A percentile compares a stretch with the other conserved stretches of the same genome.
These are phyloP conservation scores for Eupelmus urozonus DNA, from an alignment of 2,888 invertebrate genomes.

Conservation along the genomic window DNA sequence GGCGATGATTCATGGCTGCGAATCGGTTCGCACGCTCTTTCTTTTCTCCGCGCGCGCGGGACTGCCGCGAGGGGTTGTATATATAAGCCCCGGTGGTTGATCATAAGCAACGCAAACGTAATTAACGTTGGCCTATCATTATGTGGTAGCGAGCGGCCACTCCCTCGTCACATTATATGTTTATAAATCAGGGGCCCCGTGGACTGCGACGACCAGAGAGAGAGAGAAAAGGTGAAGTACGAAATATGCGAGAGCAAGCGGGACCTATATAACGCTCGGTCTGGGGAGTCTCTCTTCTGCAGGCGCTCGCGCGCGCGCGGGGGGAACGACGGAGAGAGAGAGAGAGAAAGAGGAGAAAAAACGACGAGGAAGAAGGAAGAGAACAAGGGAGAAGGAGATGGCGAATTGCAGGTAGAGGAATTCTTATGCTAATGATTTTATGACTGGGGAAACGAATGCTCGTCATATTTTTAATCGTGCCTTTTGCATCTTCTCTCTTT, in stretches of 20 bases:
- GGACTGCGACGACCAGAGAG: constrained; percentile 60
- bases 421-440: constrained; percentile 78
- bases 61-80: constrained; percentile 31
- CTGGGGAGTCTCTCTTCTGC: constrained; percentile 13
- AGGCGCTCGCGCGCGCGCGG: constrained; percentile 32
- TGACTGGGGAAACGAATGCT: constrained; percentile 77
- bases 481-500: constrained; percentile 58
- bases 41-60: no score
- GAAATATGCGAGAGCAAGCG: constrained; percentile 50
- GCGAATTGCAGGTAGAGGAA: constrained; percentile 74
- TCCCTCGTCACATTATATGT: constrained; percentile 78
- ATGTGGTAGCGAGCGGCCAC: constrained; percentile 77
- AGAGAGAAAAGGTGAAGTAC: no score
- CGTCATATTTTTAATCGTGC: constrained; percentile 77
- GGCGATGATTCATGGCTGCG: constrained; percentile 58
- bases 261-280: constrained; percentile 6
- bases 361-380: constrained; percentile 49
- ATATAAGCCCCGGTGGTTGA: no score
- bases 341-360: constrained; percentile 48
- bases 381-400: constrained; percentile 27
- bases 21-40: constrained; percentile 59
- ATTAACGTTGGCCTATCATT: constrained; percentile 77
- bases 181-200: constrained; percentile 75
- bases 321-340: constrained; percentile 11
- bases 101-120: constrained; percentile 73